Evolutionary conservation across 2,797 vertebrate species (phyloP).

Genomic region (Sebastiscus tertius): DNA sequence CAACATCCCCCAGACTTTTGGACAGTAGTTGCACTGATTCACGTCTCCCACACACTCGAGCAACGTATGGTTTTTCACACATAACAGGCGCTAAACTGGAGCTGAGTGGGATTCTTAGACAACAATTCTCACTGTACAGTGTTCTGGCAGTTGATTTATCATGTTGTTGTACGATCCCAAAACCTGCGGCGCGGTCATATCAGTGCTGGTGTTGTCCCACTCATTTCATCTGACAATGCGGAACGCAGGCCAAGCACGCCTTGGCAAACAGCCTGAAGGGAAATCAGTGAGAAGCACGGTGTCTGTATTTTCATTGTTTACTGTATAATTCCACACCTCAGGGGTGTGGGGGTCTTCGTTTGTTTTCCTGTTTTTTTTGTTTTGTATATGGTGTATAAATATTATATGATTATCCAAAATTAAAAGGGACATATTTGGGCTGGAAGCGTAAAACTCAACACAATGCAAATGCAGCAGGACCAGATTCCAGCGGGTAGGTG

Average conservation of each 20-base stretch:
- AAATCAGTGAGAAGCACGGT: slow-evolving; percentile 49
- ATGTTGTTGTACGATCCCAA: slow-evolving; percentile 34
- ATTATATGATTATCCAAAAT: slow-evolving; percentile 69
- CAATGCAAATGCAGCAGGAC: slow-evolving; percentile 54
- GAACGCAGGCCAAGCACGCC: slow-evolving; percentile 53
- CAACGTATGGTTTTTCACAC: slow-evolving; percentile 27
- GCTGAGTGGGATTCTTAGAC: slow-evolving; percentile 47
- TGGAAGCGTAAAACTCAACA: slow-evolving; percentile 39
- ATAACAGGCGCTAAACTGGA: slow-evolving; percentile 24
- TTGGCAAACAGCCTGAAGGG: slow-evolving; percentile 57
- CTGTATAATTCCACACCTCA: slow-evolving; percentile 58
- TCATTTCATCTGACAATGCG: slow-evolving; percentile 59
- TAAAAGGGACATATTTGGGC: slow-evolving; percentile 48
- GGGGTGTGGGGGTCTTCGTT: slow-evolving; percentile 41
- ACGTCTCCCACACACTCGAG: slow-evolving; percentile 31
- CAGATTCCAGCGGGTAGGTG: slow-evolving; percentile 36
- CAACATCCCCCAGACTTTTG: slow-evolving; percentile 24
- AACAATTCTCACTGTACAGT: slow-evolving; percentile 29
- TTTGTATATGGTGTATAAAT: slow-evolving; percentile 75
- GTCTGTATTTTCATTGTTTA: slow-evolving; percentile 76
- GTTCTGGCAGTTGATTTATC: slow-evolving; percentile 40
- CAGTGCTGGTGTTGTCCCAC: slow-evolving; percentile 53
- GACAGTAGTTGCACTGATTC: slow-evolving; percentile 42
- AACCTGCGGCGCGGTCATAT: slow-evolving; percentile 48
- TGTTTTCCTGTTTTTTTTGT: slow-evolving; percentile 40